These are phyloP conservation scores for Trichonephila clavipes DNA, from an alignment of 1,140 invertebrate species.

Conservation along the genomic window DNA sequence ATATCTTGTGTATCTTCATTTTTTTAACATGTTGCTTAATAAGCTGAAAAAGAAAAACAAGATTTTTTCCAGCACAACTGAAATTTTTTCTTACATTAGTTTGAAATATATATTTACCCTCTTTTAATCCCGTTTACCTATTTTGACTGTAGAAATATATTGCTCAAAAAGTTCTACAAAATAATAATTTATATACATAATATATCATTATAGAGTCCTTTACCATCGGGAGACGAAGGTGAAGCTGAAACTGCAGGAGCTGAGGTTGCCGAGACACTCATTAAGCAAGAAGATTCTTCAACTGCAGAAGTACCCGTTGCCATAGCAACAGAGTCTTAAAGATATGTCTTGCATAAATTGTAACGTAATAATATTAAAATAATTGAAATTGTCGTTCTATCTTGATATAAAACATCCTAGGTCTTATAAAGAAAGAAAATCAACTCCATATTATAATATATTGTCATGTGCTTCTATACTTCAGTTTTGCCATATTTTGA, in stretches of 20 bases:
- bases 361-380: slow-evolving; percentile 44
- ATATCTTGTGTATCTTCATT: too few species aligned
- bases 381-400: slow-evolving; percentile 60
- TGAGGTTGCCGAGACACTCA: slow-evolving; percentile 36
- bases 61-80: too few species aligned
- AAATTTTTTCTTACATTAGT: too few species aligned
- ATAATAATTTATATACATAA: background rate
- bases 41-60: too few species aligned
- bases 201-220: slow-evolving; percentile 18
- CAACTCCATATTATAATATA: slow-evolving; percentile 22
- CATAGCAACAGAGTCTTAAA: slow-evolving; percentile 62
- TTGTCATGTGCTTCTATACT: slow-evolving; percentile 36
- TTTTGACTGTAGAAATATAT: too few species aligned
- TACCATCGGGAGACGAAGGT: slow-evolving; percentile 55
- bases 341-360: slow-evolving; percentile 32
- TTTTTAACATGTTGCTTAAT: too few species aligned
- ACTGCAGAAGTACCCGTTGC: slow-evolving; percentile 46
- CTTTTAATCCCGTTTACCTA: too few species aligned
- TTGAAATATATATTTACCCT: too few species aligned
- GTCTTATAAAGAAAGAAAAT: slow-evolving; percentile 55
- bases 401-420: slow-evolving; percentile 63
- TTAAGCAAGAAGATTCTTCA: slow-evolving; percentile 43
- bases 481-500: slow-evolving; percentile 16
- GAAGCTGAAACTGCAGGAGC: slow-evolving; percentile 16
- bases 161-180: too few species aligned